Evolutionary conservation across 2,113 vertebrate species (phyloP).

Genomic region (Perca flavescens): DNA sequence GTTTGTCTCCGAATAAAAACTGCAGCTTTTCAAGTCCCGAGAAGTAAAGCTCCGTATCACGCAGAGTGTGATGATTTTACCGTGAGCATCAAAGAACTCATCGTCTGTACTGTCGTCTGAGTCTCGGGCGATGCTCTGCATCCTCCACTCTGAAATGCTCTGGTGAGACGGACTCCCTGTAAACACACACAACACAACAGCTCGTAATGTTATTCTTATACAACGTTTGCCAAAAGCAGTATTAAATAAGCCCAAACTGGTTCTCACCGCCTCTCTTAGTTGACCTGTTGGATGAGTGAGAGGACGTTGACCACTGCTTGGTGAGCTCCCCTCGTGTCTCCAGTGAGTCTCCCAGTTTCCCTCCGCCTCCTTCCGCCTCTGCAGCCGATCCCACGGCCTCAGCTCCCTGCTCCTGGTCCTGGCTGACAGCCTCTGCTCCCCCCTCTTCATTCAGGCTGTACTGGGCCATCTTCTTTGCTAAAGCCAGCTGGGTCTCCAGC

Average conservation of each 20-base stretch:
- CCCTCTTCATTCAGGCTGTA: constrained; percentile 86
- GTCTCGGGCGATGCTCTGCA: constrained; percentile 97
- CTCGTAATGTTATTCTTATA: background rate
- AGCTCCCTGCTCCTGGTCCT: constrained; percentile 78
- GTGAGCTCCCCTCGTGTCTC: constrained; percentile 90
- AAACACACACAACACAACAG: constrained; percentile 15
- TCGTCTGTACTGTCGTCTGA: constrained; percentile 96
- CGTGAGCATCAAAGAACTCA: constrained; percentile 96
- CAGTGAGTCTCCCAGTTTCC: constrained; percentile 77
- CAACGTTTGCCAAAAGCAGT: background rate
- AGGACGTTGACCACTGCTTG: constrained; percentile 99
- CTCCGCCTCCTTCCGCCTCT: constrained; percentile 74
- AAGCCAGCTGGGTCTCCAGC: constrained; percentile 94
- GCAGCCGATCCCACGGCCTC: constrained; percentile 65
- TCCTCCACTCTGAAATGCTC: constrained; percentile 95
- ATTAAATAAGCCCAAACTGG: background rate
- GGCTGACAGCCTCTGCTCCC: constrained; percentile 57
- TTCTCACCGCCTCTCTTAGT: constrained; percentile 94
- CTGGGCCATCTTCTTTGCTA: constrained; percentile 96
- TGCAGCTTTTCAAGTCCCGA: too few relatives aligned
- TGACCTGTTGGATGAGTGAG: constrained; percentile 92
- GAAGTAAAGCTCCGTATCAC: background rate
- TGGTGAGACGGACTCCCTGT: constrained; percentile 93
- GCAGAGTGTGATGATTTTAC: constrained; percentile 72
- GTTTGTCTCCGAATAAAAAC: too few relatives aligned